phyloP scores from a whole-genome alignment of 2,113 vertebrate genomes.

The Sphaerodactylus townsendi region DNA sequence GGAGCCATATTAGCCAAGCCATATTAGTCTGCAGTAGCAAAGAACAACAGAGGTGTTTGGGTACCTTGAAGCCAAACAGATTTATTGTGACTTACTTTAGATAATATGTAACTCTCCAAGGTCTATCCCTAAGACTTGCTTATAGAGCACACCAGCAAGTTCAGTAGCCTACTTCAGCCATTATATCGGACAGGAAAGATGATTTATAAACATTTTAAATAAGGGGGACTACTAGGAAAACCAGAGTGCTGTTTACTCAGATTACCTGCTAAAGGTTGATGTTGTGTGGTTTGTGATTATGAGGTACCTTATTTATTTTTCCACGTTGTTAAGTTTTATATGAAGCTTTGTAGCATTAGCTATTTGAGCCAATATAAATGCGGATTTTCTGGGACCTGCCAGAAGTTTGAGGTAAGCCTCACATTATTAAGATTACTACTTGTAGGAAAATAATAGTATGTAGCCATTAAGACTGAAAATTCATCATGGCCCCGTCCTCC shows the following conservation, averaged over 20 bases:
- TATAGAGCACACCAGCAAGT: not conserved
- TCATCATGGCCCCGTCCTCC: not conserved
- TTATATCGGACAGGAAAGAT: not conserved
- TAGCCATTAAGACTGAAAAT: not conserved
- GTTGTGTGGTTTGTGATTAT: not conserved
- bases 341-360: not conserved
- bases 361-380: not conserved
- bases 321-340: not conserved
- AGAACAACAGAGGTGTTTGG: not conserved
- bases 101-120: not conserved
- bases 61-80: not conserved
- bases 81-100: not conserved
- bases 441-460: not conserved
- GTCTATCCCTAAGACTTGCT: not conserved
- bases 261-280: not conserved
- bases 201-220: not conserved
- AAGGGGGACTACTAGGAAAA: not conserved
- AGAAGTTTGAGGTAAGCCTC: not conserved
- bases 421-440: not conserved
- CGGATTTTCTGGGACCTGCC: not conserved
- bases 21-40: not conserved
- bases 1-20: not conserved
- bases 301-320: not conserved
- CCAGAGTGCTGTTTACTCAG: not conserved
- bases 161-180: not conserved